Evolutionary conservation across 2,113 vertebrate species (phyloP), one percentile per base, ranked within the genome.

Genomic region (Peromyscus polionotus): DNA sequence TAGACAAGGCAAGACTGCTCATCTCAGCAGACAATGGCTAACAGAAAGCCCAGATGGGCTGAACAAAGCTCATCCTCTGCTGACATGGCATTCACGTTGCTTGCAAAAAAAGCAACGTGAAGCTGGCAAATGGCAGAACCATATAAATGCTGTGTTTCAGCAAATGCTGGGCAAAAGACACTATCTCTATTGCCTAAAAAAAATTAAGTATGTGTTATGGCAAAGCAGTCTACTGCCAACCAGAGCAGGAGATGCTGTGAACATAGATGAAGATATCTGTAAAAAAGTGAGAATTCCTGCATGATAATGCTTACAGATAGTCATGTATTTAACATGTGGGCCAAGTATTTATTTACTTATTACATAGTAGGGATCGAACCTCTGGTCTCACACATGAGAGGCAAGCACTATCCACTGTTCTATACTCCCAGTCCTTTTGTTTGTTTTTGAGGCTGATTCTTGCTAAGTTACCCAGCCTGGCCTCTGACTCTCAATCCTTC

Each of bases 1-100:
- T 86, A 28, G 67, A 68, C 45, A 79, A 96, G 54, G 75, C 1
- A 0, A 0, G 80, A n/a, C 76, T 94, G 93, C 28, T 76, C 79
- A 93, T 72, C 86, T 79, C 80, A 61, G 57, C 57, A 39, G 85
- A 94, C 93, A 92, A 42, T 17, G 92, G 80, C 54, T 97, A 95
- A 92, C 70, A 63, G 84, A 96, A 83, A 59, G 73, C 22, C 81
- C 88, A 17, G 13, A 84, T 7, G 31, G 65, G 75, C 54, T 85
- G 59, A 83, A 83, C 13, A 36, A 26, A 79, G 57, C 67, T 90
- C 59, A 95, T 59, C 83, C 90, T 45, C 94, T 95, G 96, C 89
- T 93, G 77, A 93, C 81, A 95, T 88, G 87, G 92, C 87, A 93
- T 92, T 84, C 96, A 72, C 33, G 0, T 42, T 0, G 1, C 42